Conservation (phyloP, 2,888 invertebrate species). For the Eupithecia centaureata region DNA sequence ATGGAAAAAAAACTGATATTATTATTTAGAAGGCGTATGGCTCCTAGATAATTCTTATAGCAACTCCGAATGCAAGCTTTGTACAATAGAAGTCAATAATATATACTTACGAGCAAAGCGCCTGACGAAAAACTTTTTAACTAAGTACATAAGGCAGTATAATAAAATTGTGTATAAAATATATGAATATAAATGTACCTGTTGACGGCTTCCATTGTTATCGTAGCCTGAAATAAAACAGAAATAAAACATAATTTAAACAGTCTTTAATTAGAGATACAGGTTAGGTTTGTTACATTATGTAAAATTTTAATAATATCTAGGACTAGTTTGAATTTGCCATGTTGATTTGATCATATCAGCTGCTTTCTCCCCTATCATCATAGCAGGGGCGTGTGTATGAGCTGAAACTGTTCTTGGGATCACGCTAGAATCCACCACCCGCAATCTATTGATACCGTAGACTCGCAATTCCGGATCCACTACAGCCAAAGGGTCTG, state of each 20-base stretch:
- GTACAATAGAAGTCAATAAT: neutral
- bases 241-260: neutral
- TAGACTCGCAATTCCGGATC: constrained; percentile 85
- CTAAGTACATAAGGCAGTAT: neutral
- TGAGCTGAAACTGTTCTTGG: constrained; percentile 87
- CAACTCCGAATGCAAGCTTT: neutral
- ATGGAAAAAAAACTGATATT: neutral
- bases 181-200: too few species aligned
- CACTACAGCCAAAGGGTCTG: constrained; percentile 86
- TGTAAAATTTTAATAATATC: constrained; percentile 2
- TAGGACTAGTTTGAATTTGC: constrained; percentile 43
- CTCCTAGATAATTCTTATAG: neutral
- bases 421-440: constrained; percentile 88
- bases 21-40: neutral
- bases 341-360: constrained; percentile 85
- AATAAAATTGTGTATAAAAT: too few species aligned
- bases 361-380: constrained; percentile 89
- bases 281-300: neutral
- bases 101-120: constrained; percentile 1
- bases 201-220: neutral
- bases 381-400: constrained; percentile 87
- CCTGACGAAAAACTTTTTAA: neutral
- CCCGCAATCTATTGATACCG: constrained; percentile 84
- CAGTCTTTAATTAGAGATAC: constrained; percentile 22
- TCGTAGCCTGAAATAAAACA: neutral